phyloP scores from a whole-genome alignment of 2,797 vertebrate species.

The Anguilla anguilla region DNA sequence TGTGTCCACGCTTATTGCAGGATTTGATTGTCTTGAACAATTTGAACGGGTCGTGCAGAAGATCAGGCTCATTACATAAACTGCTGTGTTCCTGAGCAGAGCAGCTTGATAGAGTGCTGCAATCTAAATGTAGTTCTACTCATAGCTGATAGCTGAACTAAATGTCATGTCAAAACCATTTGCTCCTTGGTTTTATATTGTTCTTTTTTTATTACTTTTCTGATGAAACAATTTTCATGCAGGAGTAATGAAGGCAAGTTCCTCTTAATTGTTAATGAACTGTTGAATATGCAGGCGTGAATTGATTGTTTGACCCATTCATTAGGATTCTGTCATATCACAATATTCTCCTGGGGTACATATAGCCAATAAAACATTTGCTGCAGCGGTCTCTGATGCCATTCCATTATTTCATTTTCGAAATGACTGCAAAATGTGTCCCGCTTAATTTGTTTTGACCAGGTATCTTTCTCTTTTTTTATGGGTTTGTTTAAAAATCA shows the following conservation, averaged over 20 bases:
- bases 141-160: slow-evolving; percentile 8
- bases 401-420: slow-evolving; percentile 62
- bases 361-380: slow-evolving; percentile 62
- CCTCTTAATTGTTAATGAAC: slow-evolving; percentile 26
- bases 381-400: slow-evolving; percentile 62
- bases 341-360: slow-evolving; percentile 54
- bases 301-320: slow-evolving; percentile 14
- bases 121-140: slow-evolving; percentile 3
- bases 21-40: slow-evolving; percentile 10
- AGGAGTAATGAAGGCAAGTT: slow-evolving; percentile 2
- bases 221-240: slow-evolving; percentile 19
- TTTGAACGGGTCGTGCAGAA: neutral
- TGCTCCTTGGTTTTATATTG: neutral
- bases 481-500: slow-evolving; percentile 52
- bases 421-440: slow-evolving; percentile 64
- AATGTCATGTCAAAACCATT: slow-evolving; percentile 14
- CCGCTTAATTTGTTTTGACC: slow-evolving; percentile 56
- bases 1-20: neutral
- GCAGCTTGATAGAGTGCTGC: slow-evolving; percentile 8
- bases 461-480: slow-evolving; percentile 40
- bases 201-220: slow-evolving; percentile 17
- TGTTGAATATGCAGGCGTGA: slow-evolving; percentile 16
- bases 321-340: slow-evolving; percentile 28
- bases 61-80: slow-evolving; percentile 19
- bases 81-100: neutral